Base-by-base conservation (phyloP, 2,797 vertebrate species). In the Enteromius treurensis region DNA sequence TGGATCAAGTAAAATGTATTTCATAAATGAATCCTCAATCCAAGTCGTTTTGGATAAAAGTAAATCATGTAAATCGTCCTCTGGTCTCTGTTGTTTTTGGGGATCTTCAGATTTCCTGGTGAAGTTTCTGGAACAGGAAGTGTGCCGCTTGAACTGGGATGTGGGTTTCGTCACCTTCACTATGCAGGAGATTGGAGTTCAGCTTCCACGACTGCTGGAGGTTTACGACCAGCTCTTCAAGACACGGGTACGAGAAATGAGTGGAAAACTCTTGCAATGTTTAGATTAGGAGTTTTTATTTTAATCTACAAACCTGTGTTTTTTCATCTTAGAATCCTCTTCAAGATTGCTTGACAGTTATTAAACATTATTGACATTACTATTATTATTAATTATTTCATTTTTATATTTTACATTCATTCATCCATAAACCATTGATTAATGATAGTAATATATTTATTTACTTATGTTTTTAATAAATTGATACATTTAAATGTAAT, bases 151-250 rank as follows among this genome's bases (percentile, higher is more conserved):
- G 83, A 95, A 94, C 91, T 99, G 98, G 98, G 97, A 99, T 4
- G 95, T 97, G 53, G 96, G 97, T 14, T 99, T 99, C 67, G 97
- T 98, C 79, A 96, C 96, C 53, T 94, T 93, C 67, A 99, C 97
- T 55, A 97, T 98, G 97, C 95, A 96, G 90, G 97, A 98, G 93
- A 98, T 99, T 0, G 97, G 96, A 73, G 95, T 98, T 0, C 95
- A 96, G 51, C 85, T 99, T 68, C 97, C 95, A 2, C 94, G 94
- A 60, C 95, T 99, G 14, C 94, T 99, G 34, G 97, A 99, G 91
- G 97, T 99, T 6, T 99, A 99, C 10, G 97, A 99, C 88, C 97
- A 98, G 5, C 95, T 99, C 82, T 98, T 99, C 90, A 99, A 99
- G 94, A 96, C 96, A 49, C 93, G 96, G 95, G 98, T 98, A 96